Percentiles rank a stretch among this genome's conserved stretches.
These are phyloP conservation scores for Apodemia duryi DNA, from an alignment of 2,888 invertebrate genomes.

Conservation along the genomic window DNA sequence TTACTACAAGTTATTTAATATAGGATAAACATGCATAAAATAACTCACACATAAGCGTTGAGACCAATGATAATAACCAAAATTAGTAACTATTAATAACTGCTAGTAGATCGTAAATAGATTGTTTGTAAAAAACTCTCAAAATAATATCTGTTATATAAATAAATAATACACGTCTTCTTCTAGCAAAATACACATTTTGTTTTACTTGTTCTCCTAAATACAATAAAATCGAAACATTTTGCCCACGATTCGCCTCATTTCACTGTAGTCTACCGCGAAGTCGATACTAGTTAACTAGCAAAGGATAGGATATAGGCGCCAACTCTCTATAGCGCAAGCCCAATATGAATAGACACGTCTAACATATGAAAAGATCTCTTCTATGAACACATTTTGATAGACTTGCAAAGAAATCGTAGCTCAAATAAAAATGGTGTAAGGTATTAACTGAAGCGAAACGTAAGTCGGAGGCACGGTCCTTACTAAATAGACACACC, in stretches of 20 bases:
- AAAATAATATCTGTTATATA: no score
- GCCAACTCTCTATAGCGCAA: constrained; percentile 50
- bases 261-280: constrained; percentile 60
- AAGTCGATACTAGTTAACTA: constrained; percentile 61
- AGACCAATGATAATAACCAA: no score
- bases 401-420: constrained; percentile 45
- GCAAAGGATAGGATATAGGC: constrained; percentile 60
- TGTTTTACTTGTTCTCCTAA: constrained; percentile 32
- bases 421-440: constrained; percentile 51
- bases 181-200: no score
- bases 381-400: constrained; percentile 38
- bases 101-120: no score
- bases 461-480: constrained; percentile 61
- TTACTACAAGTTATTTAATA: not conserved
- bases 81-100: no score
- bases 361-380: constrained; percentile 43
- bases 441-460: constrained; percentile 55
- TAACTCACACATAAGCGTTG: no score
- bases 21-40: not conserved
- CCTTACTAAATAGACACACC: constrained; percentile 72
- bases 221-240: constrained; percentile 57
- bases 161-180: no score
- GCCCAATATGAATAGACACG: constrained; percentile 48
- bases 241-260: constrained; percentile 60
- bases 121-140: no score